Percentiles rank a stretch among this genome's conserved stretches.
phyloP scores from a whole-genome alignment of 2,888 invertebrate species.

The Melieria picta region DNA sequence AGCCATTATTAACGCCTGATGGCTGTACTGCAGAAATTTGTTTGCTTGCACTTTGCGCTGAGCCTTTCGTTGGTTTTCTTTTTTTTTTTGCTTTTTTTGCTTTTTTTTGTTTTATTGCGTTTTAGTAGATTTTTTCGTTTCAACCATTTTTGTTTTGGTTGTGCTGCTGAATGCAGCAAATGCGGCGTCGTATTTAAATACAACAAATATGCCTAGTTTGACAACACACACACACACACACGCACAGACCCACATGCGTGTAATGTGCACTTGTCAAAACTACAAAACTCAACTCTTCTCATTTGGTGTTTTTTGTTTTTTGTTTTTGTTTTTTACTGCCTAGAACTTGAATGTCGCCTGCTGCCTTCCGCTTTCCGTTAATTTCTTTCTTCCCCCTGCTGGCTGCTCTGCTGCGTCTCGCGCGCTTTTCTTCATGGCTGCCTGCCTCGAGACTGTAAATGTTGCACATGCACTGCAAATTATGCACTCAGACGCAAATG shows the following conservation, averaged over 20 bases:
- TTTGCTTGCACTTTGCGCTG: slow-evolving; percentile 24
- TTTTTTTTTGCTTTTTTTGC: no score
- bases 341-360: background rate
- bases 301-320: slow-evolving; percentile 5
- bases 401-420: background rate
- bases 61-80: background rate
- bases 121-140: slow-evolving; percentile 11
- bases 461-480: slow-evolving; percentile 60
- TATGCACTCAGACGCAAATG: slow-evolving; percentile 54
- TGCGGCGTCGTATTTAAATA: no score
- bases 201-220: no score
- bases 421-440: slow-evolving; percentile 7
- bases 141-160: background rate
- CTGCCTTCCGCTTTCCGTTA: slow-evolving; percentile 12
- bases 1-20: slow-evolving; percentile 58
- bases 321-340: background rate
- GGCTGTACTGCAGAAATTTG: slow-evolving; percentile 55
- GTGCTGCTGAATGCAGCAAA: no score
- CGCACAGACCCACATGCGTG: background rate
- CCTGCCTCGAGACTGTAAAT: slow-evolving; percentile 40
- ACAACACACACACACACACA: no score
- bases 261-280: background rate
- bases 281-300: background rate
- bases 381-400: slow-evolving; percentile 22
- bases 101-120: background rate